phyloP scores from a whole-genome alignment of 2,888 invertebrate species.

The Graphium colonna region DNA sequence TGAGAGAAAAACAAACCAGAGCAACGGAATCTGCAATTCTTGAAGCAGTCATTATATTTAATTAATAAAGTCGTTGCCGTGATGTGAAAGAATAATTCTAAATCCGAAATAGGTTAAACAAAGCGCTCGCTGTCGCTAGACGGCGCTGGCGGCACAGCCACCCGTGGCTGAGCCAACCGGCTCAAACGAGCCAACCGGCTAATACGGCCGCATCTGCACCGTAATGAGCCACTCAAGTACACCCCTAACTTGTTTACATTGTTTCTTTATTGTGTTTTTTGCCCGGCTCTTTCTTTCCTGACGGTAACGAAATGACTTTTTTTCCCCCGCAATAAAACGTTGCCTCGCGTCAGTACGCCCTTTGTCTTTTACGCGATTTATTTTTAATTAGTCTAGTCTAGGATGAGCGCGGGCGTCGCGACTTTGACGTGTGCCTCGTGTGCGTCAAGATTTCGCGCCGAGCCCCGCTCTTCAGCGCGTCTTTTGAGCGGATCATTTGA shows the following conservation, averaged over 20 bases:
- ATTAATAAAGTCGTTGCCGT: slow-evolving; percentile 63
- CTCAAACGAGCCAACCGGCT: slow-evolving; percentile 58
- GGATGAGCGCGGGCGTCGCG: slow-evolving; percentile 27
- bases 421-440: slow-evolving; percentile 26
- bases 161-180: slow-evolving; percentile 39
- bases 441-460: slow-evolving; percentile 30
- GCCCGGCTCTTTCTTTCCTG: slow-evolving; percentile 65
- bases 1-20: slow-evolving; percentile 9
- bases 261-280: slow-evolving; percentile 80
- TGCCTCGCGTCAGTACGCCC: slow-evolving; percentile 50
- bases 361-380: slow-evolving; percentile 53
- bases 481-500: slow-evolving; percentile 25
- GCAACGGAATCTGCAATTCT: slow-evolving; percentile 16
- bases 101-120: slow-evolving; percentile 76
- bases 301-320: slow-evolving; percentile 67
- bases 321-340: slow-evolving; percentile 68
- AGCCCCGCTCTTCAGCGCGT: slow-evolving; percentile 19
- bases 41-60: slow-evolving; percentile 39
- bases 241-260: slow-evolving; percentile 78
- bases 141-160: slow-evolving; percentile 39
- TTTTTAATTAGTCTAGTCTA: slow-evolving; percentile 54
- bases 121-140: slow-evolving; percentile 43
- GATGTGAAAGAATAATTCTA: slow-evolving; percentile 68
- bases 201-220: slow-evolving; percentile 69
- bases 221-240: slow-evolving; percentile 79